Percentiles rank a stretch among this genome's conserved stretches.
These are phyloP conservation scores for Busseola fusca DNA, from an alignment of 2,888 invertebrate species.

Conservation along the genomic window DNA sequence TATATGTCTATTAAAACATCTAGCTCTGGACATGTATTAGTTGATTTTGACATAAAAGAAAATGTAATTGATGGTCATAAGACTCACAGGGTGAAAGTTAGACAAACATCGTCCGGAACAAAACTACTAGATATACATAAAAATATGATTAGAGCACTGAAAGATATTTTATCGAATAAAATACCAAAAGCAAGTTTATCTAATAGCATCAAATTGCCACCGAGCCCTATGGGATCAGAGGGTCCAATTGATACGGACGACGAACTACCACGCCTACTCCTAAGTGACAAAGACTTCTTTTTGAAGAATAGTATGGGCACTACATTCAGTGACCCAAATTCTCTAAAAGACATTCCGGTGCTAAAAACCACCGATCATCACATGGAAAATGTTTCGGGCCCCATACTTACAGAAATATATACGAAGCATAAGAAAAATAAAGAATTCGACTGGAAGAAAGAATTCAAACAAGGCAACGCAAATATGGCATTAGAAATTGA, in stretches of 20 bases:
- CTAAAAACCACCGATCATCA: not conserved
- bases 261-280: not conserved
- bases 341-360: not conserved
- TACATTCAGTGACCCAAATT: not conserved
- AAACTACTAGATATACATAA: slow-evolving; percentile 63
- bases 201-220: slow-evolving; percentile 14
- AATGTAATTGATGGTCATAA: slow-evolving; percentile 37
- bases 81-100: slow-evolving; percentile 56
- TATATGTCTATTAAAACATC: slow-evolving; percentile 62
- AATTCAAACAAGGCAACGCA: slow-evolving; percentile 34
- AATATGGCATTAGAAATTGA: slow-evolving; percentile 55
- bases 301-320: not conserved
- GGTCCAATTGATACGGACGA: not conserved
- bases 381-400: not conserved
- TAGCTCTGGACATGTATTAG: slow-evolving; percentile 61
- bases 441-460: not conserved
- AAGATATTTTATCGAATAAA: slow-evolving; percentile 24
- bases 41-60: slow-evolving; percentile 62
- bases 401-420: not conserved
- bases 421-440: not conserved
- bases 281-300: not conserved
- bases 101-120: slow-evolving; percentile 62
- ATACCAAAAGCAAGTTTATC: not conserved
- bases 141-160: slow-evolving; percentile 50
- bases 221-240: not conserved